Conservation (phyloP, 2,888 invertebrate genomes). For the Epiblema foenella region DNA sequence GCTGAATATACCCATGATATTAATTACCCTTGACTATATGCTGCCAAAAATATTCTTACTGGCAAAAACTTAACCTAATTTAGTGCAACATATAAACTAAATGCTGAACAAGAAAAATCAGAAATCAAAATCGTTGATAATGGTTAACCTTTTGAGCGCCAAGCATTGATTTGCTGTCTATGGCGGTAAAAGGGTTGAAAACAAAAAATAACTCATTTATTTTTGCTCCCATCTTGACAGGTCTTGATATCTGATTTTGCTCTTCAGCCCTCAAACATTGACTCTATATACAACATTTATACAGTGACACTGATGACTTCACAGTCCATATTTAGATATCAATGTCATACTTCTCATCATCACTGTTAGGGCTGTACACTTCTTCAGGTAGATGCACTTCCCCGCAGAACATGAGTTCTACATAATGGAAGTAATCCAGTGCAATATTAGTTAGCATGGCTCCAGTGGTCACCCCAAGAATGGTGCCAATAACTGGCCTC, state of each 20-base stretch:
- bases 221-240: slow-evolving; percentile 2
- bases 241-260: slow-evolving; percentile 4
- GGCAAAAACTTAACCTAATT: slow-evolving; percentile 28
- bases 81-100: slow-evolving; percentile 24
- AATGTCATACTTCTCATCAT: slow-evolving; percentile 83
- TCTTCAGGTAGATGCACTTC: slow-evolving; percentile 80
- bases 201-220: neutral
- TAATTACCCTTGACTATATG: neutral
- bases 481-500: slow-evolving; percentile 87
- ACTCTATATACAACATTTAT: slow-evolving; percentile 39
- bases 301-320: slow-evolving; percentile 15
- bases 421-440: slow-evolving; percentile 86
- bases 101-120: neutral
- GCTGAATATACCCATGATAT: slow-evolving; percentile 5
- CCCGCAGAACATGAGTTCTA: slow-evolving; percentile 85
- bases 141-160: too few relatives aligned
- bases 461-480: slow-evolving; percentile 89
- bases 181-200: too few relatives aligned
- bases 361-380: slow-evolving; percentile 78
- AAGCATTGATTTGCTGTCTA: too few relatives aligned
- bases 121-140: neutral
- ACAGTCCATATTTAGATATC: slow-evolving; percentile 63
- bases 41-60: slow-evolving; percentile 18
- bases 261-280: slow-evolving; percentile 3
- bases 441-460: slow-evolving; percentile 87